A percentile compares a stretch with the other conserved stretches of the same genome.
Conservation (phyloP, 1,140 invertebrate species). For the Melitaea cinxia region DNA sequence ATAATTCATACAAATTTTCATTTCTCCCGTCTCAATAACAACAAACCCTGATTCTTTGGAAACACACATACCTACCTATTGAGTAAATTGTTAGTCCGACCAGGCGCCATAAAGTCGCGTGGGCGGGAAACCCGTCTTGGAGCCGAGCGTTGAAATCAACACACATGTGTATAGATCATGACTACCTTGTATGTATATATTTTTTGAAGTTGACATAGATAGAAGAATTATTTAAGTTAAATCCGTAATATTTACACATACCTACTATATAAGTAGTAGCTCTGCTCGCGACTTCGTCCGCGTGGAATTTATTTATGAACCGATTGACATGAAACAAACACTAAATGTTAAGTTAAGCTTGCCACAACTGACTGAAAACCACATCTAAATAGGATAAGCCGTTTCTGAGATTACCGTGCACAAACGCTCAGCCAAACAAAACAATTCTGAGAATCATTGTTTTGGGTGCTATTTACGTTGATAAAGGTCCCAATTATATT, state of each 20-base stretch:
- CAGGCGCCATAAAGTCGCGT: conserved; percentile 77
- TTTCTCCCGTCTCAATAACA: conserved; percentile 36
- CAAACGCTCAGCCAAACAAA: no score
- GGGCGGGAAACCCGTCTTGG: conserved; percentile 78
- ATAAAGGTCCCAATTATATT: no score
- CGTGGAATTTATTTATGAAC: no score
- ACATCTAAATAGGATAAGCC: no score
- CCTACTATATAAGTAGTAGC: background rate
- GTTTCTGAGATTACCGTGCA: no score
- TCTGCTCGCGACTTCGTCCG: no score
- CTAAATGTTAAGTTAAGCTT: no score
- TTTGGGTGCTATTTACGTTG: no score
- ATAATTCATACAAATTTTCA: conserved; percentile 10
- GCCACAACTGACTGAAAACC: no score
- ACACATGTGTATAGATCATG: conserved; percentile 41
- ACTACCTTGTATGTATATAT: conserved; percentile 31
- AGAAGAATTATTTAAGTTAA: background rate
- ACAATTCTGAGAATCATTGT: no score
- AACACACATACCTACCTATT: conserved; percentile 52
- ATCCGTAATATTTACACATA: background rate
- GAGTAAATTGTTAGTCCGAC: conserved; percentile 59
- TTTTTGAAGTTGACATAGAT: conserved; percentile 12
- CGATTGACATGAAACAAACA: no score
- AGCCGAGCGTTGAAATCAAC: conserved; percentile 64
- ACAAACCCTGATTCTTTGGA: conserved; percentile 40